These are phyloP conservation scores for Albula goreensis DNA, from an alignment of 2,113 vertebrate genomes.

Conservation along the genomic window DNA sequence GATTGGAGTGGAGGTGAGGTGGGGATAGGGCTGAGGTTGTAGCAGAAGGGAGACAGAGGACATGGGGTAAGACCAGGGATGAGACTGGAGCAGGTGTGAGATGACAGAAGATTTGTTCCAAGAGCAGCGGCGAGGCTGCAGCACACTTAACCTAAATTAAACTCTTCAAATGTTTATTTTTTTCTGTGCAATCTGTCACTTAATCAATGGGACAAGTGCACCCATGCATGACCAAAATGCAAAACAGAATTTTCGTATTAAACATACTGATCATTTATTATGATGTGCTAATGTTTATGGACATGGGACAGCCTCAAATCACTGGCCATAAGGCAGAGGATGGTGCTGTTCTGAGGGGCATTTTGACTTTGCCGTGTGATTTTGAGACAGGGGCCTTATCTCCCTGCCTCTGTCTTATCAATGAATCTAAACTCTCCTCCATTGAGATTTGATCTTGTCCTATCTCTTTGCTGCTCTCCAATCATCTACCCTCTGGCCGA, in stretches of 20 bases:
- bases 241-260: no score
- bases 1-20: not conserved
- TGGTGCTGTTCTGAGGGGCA: not conserved
- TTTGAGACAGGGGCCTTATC: not conserved
- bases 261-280: not conserved
- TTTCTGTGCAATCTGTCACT: conserved; percentile 6
- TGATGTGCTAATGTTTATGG: not conserved
- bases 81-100: not conserved
- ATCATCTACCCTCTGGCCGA: not conserved
- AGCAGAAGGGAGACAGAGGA: conserved; percentile 9
- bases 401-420: not conserved
- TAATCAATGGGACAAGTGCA: conserved; percentile 10
- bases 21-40: not conserved
- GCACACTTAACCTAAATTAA: not conserved
- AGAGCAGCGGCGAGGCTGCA: not conserved
- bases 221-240: not conserved
- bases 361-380: not conserved
- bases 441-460: not conserved
- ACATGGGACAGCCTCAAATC: not conserved
- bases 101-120: not conserved
- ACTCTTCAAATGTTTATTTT: not conserved
- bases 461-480: not conserved
- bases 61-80: not conserved
- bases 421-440: not conserved
- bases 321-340: not conserved